These are phyloP conservation scores for Macropus fuliginosus DNA, from an alignment of 2,797 vertebrate genomes.

Conservation along the genomic window DNA sequence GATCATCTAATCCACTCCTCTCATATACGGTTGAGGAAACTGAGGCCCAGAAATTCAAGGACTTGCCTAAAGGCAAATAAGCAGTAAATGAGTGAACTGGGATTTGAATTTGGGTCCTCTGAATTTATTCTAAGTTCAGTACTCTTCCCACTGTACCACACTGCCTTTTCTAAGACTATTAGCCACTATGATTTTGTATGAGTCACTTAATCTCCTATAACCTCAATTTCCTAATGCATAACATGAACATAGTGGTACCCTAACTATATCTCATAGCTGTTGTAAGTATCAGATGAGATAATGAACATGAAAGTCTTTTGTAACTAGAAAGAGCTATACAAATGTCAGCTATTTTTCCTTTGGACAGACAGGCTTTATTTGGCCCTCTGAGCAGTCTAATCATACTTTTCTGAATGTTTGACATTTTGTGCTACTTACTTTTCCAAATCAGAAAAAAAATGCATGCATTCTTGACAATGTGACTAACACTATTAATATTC, in stretches of 20 bases:
- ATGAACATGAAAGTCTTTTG: not conserved
- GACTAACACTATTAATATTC: not conserved
- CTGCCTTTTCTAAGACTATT: not conserved
- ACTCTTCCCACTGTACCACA: not conserved
- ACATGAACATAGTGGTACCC: not conserved
- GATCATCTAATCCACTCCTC: not conserved
- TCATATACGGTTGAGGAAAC: not conserved
- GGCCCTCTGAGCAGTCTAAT: not conserved
- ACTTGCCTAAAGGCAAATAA: not conserved
- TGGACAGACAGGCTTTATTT: not conserved
- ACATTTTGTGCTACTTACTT: not conserved
- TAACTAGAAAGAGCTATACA: not conserved
- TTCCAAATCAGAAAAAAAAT: not conserved
- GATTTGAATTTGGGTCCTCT: not conserved
- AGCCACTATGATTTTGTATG: not conserved
- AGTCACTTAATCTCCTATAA: not conserved
- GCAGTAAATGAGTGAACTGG: not conserved
- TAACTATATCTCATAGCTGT: not conserved
- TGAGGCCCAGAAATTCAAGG: not conserved
- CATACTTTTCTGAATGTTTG: not conserved
- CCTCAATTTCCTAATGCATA: not conserved
- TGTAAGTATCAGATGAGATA: not conserved
- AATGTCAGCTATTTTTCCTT: not conserved
- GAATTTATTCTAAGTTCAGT: not conserved
- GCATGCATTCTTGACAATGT: not conserved